These are phyloP conservation scores for Daktulosphaira vitifoliae DNA, from an alignment of 1,140 invertebrate species.

Conservation along the genomic window DNA sequence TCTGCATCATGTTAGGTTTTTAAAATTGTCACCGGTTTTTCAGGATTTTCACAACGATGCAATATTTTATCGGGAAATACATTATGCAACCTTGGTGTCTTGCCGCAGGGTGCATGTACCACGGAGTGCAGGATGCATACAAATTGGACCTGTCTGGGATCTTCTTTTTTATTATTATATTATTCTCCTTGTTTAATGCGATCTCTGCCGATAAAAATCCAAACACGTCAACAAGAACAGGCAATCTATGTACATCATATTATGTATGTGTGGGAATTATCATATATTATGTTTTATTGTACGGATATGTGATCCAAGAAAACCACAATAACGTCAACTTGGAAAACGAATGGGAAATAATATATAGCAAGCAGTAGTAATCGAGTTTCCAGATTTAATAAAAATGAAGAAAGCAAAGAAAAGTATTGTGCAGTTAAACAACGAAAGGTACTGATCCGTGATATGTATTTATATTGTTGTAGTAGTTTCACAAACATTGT, in stretches of 20 bases:
- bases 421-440: not conserved
- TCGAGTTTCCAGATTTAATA: not conserved
- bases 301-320: not conserved
- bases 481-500: not conserved
- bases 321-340: not conserved
- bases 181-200: not conserved
- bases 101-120: not conserved
- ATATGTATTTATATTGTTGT: not conserved
- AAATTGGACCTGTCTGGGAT: constrained; percentile 13
- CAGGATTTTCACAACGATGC: no score
- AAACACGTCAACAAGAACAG: no score
- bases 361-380: not conserved
- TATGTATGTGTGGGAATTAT: no score
- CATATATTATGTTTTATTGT: not conserved
- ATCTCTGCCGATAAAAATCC: no score
- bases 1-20: no score
- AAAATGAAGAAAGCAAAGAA: not conserved
- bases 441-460: constrained; percentile 6
- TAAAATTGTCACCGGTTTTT: no score
- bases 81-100: constrained; percentile 4
- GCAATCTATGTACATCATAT: no score
- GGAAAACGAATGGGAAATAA: not conserved
- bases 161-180: not conserved
- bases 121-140: constrained; percentile 15
- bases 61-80: no score